These are phyloP conservation scores for Polydrusus pterygomalis DNA, from an alignment of 2,888 invertebrate genomes.

Conservation along the genomic window DNA sequence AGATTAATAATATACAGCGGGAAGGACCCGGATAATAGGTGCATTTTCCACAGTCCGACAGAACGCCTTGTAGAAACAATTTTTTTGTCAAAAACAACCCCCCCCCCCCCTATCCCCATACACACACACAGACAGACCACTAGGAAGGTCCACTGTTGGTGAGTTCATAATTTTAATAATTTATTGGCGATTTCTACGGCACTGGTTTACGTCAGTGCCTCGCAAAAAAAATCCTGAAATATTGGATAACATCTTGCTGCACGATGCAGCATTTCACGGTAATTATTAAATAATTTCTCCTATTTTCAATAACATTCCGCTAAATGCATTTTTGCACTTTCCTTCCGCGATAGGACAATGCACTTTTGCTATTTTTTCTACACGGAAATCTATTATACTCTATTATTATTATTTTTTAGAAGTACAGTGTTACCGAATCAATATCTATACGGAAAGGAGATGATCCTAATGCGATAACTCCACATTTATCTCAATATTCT, in stretches of 20 bases:
- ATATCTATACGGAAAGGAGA: background rate
- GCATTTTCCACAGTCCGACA: no score
- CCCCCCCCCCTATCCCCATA: no score
- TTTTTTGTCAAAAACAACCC: no score
- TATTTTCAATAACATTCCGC: conserved; percentile 39
- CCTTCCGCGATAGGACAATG: conserved; percentile 43
- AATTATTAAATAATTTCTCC: conserved; percentile 43
- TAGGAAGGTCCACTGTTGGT: no score
- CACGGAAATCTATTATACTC: conserved; percentile 6
- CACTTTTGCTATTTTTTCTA: conserved; percentile 21
- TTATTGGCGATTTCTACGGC: background rate
- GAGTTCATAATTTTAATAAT: no score
- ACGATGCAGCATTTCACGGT: conserved; percentile 17
- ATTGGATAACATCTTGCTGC: conserved; percentile 35
- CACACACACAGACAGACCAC: no score
- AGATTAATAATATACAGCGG: no score
- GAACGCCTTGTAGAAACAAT: no score
- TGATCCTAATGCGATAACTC: background rate
- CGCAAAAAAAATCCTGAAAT: conserved; percentile 4
- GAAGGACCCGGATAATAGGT: no score
- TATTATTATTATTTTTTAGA: background rate
- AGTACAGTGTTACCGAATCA: conserved; percentile 1
- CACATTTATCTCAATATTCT: no score
- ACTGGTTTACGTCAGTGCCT: background rate
- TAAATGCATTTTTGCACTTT: conserved; percentile 44